These are phyloP conservation scores for Drosophila gunungcola DNA, from an alignment of 1,140 invertebrate genomes.

Conservation along the genomic window DNA sequence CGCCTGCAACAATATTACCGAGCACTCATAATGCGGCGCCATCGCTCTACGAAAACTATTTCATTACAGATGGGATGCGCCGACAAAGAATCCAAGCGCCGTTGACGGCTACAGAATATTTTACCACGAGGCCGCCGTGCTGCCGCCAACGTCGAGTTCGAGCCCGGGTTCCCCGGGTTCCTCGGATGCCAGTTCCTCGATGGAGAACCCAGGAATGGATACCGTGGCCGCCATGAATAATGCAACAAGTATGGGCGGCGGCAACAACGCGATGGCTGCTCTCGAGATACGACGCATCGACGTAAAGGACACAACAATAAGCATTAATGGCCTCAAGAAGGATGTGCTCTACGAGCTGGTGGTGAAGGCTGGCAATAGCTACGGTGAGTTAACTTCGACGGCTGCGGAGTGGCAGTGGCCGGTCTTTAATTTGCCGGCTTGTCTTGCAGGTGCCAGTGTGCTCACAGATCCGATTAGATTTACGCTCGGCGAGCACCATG, in stretches of 20 bases:
- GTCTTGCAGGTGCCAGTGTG: constrained; percentile 88
- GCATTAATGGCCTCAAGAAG: constrained; percentile 89
- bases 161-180: neutral
- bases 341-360: constrained; percentile 91
- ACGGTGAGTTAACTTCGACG: constrained; percentile 84
- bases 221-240: constrained; percentile 71
- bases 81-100: constrained; percentile 91
- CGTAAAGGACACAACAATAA: constrained; percentile 89
- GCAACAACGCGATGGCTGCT: constrained; percentile 41
- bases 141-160: constrained; percentile 62
- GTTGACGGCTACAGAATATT: constrained; percentile 92
- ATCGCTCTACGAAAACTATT: constrained; percentile 74
- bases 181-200: constrained; percentile 37
- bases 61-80: constrained; percentile 89
- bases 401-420: neutral
- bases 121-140: constrained; percentile 86
- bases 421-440: constrained; percentile 68
- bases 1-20: constrained; percentile 79
- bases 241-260: constrained; percentile 71
- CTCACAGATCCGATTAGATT: constrained; percentile 90
- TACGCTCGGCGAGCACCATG: constrained; percentile 89
- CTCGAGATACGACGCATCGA: constrained; percentile 88
- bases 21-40: constrained; percentile 76
- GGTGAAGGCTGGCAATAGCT: constrained; percentile 92
- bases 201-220: constrained; percentile 60